phyloP scores from a whole-genome alignment of 1,140 invertebrate genomes.

The Scaptomyza hsui region DNA sequence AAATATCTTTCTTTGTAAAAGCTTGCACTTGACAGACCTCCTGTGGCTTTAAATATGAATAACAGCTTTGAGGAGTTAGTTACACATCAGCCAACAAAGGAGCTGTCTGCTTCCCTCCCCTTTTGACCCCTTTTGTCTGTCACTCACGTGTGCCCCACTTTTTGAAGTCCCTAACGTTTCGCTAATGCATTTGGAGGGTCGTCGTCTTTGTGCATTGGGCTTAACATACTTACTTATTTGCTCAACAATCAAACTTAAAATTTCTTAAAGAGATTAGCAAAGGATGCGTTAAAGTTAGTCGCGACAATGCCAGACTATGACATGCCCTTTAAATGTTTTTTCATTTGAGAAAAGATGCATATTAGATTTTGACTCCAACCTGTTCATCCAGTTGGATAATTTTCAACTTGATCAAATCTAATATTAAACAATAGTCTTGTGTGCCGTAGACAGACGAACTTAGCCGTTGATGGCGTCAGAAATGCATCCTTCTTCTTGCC shows the following conservation, averaged over 20 bases:
- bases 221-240: constrained; percentile 64
- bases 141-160: neutral
- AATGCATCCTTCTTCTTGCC: neutral
- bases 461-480: neutral
- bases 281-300: neutral
- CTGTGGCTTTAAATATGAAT: neutral
- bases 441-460: too few relatives aligned
- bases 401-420: too few relatives aligned
- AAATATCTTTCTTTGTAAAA: too few relatives aligned
- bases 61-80: neutral
- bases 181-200: constrained; percentile 57
- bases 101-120: neutral
- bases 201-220: constrained; percentile 51
- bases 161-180: constrained; percentile 32
- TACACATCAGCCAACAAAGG: neutral
- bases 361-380: too few relatives aligned
- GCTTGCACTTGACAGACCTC: neutral
- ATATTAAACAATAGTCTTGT: too few relatives aligned
- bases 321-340: too few relatives aligned
- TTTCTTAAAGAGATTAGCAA: constrained; percentile 74
- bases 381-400: too few relatives aligned
- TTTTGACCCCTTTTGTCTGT: neutral
- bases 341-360: too few relatives aligned
- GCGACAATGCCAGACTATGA: neutral
- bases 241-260: constrained; percentile 79